A percentile compares a stretch with the other conserved stretches of the same genome.
Evolutionary conservation across 1,140 invertebrate genomes (phyloP).

Genomic region (Reticulitermes speratus): DNA sequence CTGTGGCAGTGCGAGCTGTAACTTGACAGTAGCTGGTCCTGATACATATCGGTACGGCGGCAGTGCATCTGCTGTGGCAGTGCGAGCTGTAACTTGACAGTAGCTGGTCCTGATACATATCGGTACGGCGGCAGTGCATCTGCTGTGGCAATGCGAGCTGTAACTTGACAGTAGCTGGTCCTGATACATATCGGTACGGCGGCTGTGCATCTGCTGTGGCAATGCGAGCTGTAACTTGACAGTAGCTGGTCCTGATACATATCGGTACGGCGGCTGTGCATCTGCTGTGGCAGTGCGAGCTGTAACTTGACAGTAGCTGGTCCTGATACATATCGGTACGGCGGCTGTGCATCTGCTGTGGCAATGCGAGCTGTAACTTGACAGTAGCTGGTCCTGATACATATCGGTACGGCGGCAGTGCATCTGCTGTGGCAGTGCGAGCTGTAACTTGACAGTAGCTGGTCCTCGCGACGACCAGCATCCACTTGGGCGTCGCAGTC

Average conservation of each 20-base stretch:
- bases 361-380: too few species aligned
- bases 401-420: neutral
- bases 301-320: too few species aligned
- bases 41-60: neutral
- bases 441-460: too few species aligned
- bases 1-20: neutral
- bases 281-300: neutral
- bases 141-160: neutral
- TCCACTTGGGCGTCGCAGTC: too few species aligned
- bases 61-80: neutral
- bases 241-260: neutral
- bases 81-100: too few species aligned
- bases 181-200: neutral
- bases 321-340: neutral
- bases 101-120: neutral
- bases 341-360: neutral
- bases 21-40: too few species aligned
- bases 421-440: neutral
- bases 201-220: neutral
- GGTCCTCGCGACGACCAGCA: too few species aligned
- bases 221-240: too few species aligned
- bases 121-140: neutral
- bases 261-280: neutral
- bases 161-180: too few species aligned
- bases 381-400: neutral